Conservation (phyloP, 2,797 vertebrate species). For the Ctenosaura bakeri region DNA sequence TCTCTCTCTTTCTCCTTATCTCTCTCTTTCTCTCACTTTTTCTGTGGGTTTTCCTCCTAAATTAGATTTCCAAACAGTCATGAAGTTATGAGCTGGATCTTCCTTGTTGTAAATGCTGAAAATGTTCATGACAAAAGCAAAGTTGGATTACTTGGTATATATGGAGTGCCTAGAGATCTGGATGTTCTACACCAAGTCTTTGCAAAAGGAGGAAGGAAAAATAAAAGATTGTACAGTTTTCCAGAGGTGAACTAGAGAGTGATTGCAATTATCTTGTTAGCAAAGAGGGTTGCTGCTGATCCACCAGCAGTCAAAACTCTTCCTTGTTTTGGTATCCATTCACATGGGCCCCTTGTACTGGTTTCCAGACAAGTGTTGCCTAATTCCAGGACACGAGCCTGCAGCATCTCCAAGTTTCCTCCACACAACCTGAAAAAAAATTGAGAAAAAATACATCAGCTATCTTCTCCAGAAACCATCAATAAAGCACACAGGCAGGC, state of each 20-base stretch:
- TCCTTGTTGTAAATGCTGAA: constrained; percentile 62
- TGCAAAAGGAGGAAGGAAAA: constrained; percentile 12
- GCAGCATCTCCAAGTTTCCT: constrained; percentile 89
- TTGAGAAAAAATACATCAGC: constrained; percentile 60
- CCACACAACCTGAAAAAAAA: constrained; percentile 84
- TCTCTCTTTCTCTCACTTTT: constrained; percentile 15
- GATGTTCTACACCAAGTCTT: constrained; percentile 31
- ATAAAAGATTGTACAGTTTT: constrained; percentile 41
- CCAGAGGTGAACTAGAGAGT: constrained; percentile 56
- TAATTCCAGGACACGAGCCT: constrained; percentile 88
- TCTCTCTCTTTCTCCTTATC: neutral
- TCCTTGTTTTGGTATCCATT: constrained; percentile 56
- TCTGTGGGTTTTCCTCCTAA: constrained; percentile 50
- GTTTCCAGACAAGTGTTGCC: constrained; percentile 84
- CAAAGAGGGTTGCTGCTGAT: constrained; percentile 53
- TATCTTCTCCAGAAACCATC: neutral
- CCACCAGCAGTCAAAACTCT: constrained; percentile 55
- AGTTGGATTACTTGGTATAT: constrained; percentile 45
- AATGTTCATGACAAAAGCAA: constrained; percentile 55
- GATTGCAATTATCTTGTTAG: constrained; percentile 54
- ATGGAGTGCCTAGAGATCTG: constrained; percentile 37
- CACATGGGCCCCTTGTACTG: constrained; percentile 87
- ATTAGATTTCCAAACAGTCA: constrained; percentile 45
- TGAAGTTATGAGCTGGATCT: constrained; percentile 54
- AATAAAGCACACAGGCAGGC: rapidly evolving